These are phyloP conservation scores for Chauna torquata DNA, from an alignment of 2,113 vertebrate species.

Conservation along the genomic window DNA sequence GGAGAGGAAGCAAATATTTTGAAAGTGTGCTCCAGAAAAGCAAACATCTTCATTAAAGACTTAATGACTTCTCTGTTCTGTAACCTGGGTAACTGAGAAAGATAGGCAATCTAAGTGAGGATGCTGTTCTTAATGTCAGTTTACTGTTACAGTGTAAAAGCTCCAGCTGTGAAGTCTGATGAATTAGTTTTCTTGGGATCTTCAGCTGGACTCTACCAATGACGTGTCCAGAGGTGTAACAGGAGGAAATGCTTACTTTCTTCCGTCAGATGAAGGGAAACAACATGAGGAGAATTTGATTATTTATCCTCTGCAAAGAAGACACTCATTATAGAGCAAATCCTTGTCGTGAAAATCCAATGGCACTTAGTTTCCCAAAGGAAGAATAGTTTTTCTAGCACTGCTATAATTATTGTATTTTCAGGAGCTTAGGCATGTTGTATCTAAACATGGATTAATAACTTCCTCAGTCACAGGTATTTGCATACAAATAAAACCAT, in stretches of 20 bases:
- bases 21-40: neutral
- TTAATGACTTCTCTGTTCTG: neutral
- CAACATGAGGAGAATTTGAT: constrained; percentile 16
- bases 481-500: neutral
- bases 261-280: constrained; percentile 20
- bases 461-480: neutral
- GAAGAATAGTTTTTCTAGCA: constrained; percentile 39
- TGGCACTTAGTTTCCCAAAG: constrained; percentile 48
- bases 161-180: neutral
- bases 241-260: constrained; percentile 27
- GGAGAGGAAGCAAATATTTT: neutral
- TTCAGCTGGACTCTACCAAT: neutral
- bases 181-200: constrained; percentile 22
- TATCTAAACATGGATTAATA: constrained; percentile 68
- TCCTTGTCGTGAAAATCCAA: constrained; percentile 61
- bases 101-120: neutral
- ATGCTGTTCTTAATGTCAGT: neutral
- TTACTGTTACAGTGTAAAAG: neutral
- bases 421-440: constrained; percentile 39
- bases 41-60: neutral
- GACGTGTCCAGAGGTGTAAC: constrained; percentile 31
- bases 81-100: neutral
- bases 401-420: constrained; percentile 48
- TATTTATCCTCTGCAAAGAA: constrained; percentile 30
- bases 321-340: constrained; percentile 55